Base-by-base conservation (phyloP, 2,113 vertebrate species). In the Percopsis transmontana region DNA sequence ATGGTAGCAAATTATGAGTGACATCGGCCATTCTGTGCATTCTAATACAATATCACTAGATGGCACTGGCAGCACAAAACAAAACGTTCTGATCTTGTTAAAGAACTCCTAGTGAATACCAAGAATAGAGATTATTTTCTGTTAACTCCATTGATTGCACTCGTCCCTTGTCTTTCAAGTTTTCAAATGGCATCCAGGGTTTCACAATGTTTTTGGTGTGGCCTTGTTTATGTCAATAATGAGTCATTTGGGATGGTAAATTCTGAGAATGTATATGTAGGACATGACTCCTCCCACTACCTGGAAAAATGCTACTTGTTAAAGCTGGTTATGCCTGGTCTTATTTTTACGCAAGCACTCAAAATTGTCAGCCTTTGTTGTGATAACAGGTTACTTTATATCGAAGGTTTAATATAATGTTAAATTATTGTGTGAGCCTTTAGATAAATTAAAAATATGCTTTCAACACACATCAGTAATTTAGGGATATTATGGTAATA, bases 151-250 rank as follows among this genome's bases (percentile, higher is more conserved):
- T 38, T 38, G 55, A 9, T 15, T 20, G 56, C 20, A 7, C 16
- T 38, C n/a, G 57, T 27, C n/a, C 27, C 9, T 0, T 48, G 58
- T 24, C 45, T 52, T 44, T 12, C 10, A 27, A 20, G 16, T 63
- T 54, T 56, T 33, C 58, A 59, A 9, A 20, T 54, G 54, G n/a
- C 23, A 39, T 27, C 38, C 27, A 71, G 24, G n/a, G 21, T 71
- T 79, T 70, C 53, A 66, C 41, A 56, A 63, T 58, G 42, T 67
- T 88, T 85, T 82, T 83, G 47, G 65, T 59, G 16, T 41, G 51
- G 62, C 61, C 56, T 11, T 19, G 70, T 79, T 86, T 74, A 68
- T 87, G 86, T 66, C 76, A 82, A 76, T 72, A 47, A 33, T 79
- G 85, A 79, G 72, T 80, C 82, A 84, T 63, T 54, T 2, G 10